phyloP scores from a whole-genome alignment of 2,797 vertebrate species.

The Apogon hyalosoma region DNA sequence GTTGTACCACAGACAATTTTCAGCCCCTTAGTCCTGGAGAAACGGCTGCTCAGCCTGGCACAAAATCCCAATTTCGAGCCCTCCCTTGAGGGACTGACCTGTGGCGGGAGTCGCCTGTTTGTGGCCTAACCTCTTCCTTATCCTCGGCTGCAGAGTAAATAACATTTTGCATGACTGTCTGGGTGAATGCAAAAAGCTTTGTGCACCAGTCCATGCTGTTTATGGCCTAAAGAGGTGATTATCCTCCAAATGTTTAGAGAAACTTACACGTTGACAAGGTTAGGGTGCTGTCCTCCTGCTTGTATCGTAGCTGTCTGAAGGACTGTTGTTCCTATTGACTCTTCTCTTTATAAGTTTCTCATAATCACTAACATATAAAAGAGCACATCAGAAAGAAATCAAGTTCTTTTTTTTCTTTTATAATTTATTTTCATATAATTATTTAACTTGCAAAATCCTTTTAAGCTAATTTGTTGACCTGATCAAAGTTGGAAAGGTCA shows the following conservation, averaged over 20 bases:
- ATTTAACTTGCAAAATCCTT: slow-evolving; percentile 14
- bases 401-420: no score
- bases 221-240: slow-evolving; percentile 73
- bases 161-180: slow-evolving; percentile 60
- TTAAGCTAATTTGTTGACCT: slow-evolving; percentile 2
- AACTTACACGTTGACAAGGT: slow-evolving; percentile 35
- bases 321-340: slow-evolving; percentile 24
- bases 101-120: slow-evolving; percentile 48
- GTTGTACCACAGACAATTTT: slow-evolving; percentile 43
- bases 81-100: slow-evolving; percentile 53
- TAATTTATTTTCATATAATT: no score
- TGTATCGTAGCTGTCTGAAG: slow-evolving; percentile 24
- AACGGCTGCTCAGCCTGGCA: slow-evolving; percentile 62
- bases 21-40: slow-evolving; percentile 31
- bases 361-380: neutral
- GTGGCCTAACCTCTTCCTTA: slow-evolving; percentile 62
- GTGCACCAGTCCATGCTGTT: slow-evolving; percentile 67
- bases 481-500: neutral
- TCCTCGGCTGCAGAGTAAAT: slow-evolving; percentile 66
- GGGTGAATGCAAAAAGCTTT: slow-evolving; percentile 67
- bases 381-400: slow-evolving; percentile 3
- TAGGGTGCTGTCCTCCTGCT: slow-evolving; percentile 34
- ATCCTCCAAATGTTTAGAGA: slow-evolving; percentile 60
- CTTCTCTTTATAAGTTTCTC: neutral
- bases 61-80: slow-evolving; percentile 61